These are phyloP conservation scores for Drosophila silvestris DNA, from an alignment of 2,888 invertebrate species.

Conservation along the genomic window DNA sequence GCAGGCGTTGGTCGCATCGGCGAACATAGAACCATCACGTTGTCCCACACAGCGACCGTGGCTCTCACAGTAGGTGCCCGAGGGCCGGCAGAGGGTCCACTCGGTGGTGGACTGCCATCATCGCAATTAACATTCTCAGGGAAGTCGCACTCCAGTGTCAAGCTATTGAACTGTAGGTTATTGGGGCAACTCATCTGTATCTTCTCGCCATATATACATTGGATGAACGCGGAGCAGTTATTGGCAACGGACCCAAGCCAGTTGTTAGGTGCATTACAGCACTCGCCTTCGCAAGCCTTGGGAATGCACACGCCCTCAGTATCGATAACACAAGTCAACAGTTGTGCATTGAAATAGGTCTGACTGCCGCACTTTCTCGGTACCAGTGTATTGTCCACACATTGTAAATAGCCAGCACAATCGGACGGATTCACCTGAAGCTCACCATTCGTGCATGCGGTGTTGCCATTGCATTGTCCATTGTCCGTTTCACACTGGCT, in stretches of 20 bases:
- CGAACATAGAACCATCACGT: constrained; percentile 52
- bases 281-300: constrained; percentile 54
- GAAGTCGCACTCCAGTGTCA: constrained; percentile 61
- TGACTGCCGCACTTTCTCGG: constrained; percentile 27
- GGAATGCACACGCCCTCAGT: constrained; percentile 37
- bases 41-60: constrained; percentile 65
- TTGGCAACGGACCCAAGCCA: constrained; percentile 41
- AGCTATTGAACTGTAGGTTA: constrained; percentile 65
- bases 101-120: constrained; percentile 65
- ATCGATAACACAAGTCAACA: constrained; percentile 36
- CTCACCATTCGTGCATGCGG: constrained; percentile 37
- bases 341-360: constrained; percentile 27
- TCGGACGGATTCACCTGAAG: constrained; percentile 24
- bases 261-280: constrained; percentile 47
- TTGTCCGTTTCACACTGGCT: constrained; percentile 27
- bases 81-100: constrained; percentile 76
- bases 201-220: constrained; percentile 40
- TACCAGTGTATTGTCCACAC: constrained; percentile 35
- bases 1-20: constrained; percentile 30
- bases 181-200: constrained; percentile 58
- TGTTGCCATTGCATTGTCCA: constrained; percentile 38
- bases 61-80: constrained; percentile 71
- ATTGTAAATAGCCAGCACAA: constrained; percentile 59
- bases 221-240: constrained; percentile 61
- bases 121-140: constrained; percentile 70